These are phyloP conservation scores for Sicus ferrugineus DNA, from an alignment of 2,888 invertebrate species.

Conservation along the genomic window DNA sequence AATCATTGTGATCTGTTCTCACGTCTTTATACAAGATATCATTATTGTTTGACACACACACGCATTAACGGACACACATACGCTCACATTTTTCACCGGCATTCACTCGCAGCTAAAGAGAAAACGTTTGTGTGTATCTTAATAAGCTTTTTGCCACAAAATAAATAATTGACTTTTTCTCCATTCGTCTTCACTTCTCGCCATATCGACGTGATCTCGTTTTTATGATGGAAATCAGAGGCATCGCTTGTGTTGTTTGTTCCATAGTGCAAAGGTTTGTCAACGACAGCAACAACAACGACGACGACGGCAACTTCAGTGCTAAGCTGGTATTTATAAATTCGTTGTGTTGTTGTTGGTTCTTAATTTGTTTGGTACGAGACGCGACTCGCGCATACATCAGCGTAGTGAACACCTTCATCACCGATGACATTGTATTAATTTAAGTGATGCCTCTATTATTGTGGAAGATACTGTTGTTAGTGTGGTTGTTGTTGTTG, in stretches of 20 bases:
- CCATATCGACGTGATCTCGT: constrained; percentile 1
- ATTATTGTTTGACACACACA: not conserved
- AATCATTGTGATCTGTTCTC: constrained; percentile 25
- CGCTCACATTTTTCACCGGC: not conserved
- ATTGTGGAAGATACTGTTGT: no score
- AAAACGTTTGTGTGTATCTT: constrained; percentile 16
- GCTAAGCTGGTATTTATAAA: no score
- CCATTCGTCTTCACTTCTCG: not conserved
- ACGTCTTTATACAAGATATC: not conserved
- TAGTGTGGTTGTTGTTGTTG: no score
- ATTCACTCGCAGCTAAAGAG: no score
- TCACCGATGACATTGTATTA: not conserved
- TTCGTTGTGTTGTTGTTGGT: not conserved
- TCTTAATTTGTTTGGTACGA: not conserved
- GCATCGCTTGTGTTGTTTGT: not conserved
- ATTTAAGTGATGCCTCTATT: constrained; percentile 16
- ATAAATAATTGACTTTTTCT: constrained; percentile 30
- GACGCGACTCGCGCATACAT: no score
- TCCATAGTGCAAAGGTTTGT: not conserved
- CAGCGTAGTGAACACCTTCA: not conserved
- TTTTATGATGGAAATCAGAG: constrained; percentile 21
- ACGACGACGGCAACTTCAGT: not conserved
- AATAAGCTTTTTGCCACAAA: constrained; percentile 34
- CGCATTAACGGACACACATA: not conserved
- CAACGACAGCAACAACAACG: constrained; percentile 9